Evolutionary conservation across 2,888 invertebrate species (phyloP), one percentile per base, ranked within the genome.

Genomic region (Campoplex capitator): DNA sequence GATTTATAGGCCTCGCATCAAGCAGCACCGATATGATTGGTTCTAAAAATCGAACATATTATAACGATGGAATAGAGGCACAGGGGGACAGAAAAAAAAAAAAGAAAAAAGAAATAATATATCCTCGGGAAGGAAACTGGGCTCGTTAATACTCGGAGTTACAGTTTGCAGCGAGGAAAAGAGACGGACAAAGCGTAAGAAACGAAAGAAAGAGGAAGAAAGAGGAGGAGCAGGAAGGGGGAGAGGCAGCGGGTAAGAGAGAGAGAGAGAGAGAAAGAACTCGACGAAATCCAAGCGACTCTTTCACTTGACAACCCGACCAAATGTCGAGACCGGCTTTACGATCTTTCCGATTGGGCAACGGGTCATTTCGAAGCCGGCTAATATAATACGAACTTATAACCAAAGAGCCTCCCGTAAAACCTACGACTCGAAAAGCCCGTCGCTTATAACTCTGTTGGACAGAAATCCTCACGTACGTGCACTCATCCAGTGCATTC

Each of bases 301-400:
- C 93, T 93, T 93, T 93, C 91, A 92, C 93, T 93, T 92, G 93
- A 93, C 94, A 94, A 93, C 93, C 93, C 93, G 91, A 91, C 93
- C 92, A 92, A 94, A 93, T 93, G 93, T 93, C 93, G 93, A 93
- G 93, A 93, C 93, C 90, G 92, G 90, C 92, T 94, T 94, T 94
- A 94, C 93, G 94, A 94, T 88, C 92, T 88, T 88, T 88, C 89
- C 90, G 91, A 94, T 94, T 94, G 94, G 94, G 76, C 91, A 91
- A 83, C 88, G 80, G 88, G 89, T 90, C 91, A 88, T 92, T 94
- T 93, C 89, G 91, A 91, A 91, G 88, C 92, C 91, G 91, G 91
- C 94, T 93, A 94, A 94, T 93, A 94, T 94, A 94, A 94, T 94
- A 93, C 93, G 92, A 93, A 94, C 94, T 94, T 94, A 94, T 94